Evolutionary conservation across 1,140 invertebrate species (phyloP).

Genomic region (Neoseiulus cucumeris): DNA sequence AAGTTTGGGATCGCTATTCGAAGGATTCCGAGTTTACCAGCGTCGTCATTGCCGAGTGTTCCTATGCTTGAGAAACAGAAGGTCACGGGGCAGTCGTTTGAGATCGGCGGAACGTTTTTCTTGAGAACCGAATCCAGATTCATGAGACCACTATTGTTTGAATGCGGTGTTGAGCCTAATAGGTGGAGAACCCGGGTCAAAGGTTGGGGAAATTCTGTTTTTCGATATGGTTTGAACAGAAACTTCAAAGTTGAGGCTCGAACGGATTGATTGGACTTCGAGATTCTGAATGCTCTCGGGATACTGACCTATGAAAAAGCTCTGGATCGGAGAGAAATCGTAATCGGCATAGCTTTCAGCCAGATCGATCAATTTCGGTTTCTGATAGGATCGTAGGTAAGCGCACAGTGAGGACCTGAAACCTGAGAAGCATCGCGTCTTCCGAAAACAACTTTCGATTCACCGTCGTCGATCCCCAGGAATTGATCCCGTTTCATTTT

Average conservation of each 20-base stretch:
- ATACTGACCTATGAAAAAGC: slow-evolving; percentile 1
- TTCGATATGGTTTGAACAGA: too few species aligned
- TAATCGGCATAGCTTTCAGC: slow-evolving; percentile 6
- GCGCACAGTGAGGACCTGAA: neutral
- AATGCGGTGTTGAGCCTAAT: neutral
- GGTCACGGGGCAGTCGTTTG: neutral
- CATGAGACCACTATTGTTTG: neutral
- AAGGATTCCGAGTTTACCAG: neutral
- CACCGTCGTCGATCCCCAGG: too few species aligned
- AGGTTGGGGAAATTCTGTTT: too few species aligned
- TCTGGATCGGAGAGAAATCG: neutral
- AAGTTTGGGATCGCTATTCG: neutral
- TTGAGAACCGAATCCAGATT: neutral
- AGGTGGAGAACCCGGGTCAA: neutral
- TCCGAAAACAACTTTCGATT: too few species aligned
- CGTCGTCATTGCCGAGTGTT: neutral
- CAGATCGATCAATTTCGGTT: neutral
- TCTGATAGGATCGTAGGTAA: neutral
- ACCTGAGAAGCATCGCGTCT: neutral
- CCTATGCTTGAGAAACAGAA: neutral
- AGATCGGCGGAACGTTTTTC: neutral
- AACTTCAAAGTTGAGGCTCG: too few species aligned
- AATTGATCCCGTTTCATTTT: too few species aligned
- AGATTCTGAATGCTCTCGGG: too few species aligned
- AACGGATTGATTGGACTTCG: too few species aligned